Base-by-base conservation (phyloP, 2,113 vertebrate genomes). In the Chlamydotis undulata region DNA sequence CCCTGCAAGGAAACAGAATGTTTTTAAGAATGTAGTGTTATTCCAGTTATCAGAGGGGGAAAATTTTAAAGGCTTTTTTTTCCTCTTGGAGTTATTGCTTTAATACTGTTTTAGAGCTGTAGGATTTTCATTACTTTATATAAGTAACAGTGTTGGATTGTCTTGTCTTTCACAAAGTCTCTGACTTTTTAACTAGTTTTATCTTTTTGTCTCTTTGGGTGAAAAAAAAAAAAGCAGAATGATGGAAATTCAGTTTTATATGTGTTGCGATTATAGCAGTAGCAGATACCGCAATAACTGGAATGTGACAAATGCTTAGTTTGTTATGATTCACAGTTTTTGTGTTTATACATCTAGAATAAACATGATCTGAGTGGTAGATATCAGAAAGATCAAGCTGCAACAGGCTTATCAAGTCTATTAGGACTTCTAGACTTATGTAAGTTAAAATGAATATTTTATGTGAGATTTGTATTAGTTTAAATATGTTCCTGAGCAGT, bases 331-430 rank as follows among this genome's bases (percentile, higher is more conserved):
- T 92, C 83, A 88, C 41, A 55, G 45, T 60, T 77, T 83, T 65
- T 87, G 41, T 76, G 57, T 93, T 96, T 87, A 52, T 91, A 61
- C 31, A 61, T 82, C 1, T 73, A 79, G 41, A 82, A 85, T 84
- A 95, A 94, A 76, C 50, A 82, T 92, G 19, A 82, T 94, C 75
- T 82, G 50, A 85, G 67, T 91, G 45, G 43, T 76, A 64, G 43
- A 28, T 91, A 87, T 37, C n/a, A 67, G 83, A 90, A 94, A 55
- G 69, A 79, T 92, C 77, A 94, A 86, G 43, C 49, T 83, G 43
- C 52, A 94, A 65, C 24, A 76, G 64, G 10, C 39, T 76, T 5
- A 88, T 90, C 41, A 83, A 89, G 19, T 65, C 68, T 73, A 35
- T 91, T 79, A 83, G 33, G 37, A 70, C 16, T 91, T 92, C 43